A percentile compares a stretch with the other conserved stretches of the same genome.
phyloP scores from a whole-genome alignment of 2,113 vertebrate genomes.

The Siniperca chuatsi region DNA sequence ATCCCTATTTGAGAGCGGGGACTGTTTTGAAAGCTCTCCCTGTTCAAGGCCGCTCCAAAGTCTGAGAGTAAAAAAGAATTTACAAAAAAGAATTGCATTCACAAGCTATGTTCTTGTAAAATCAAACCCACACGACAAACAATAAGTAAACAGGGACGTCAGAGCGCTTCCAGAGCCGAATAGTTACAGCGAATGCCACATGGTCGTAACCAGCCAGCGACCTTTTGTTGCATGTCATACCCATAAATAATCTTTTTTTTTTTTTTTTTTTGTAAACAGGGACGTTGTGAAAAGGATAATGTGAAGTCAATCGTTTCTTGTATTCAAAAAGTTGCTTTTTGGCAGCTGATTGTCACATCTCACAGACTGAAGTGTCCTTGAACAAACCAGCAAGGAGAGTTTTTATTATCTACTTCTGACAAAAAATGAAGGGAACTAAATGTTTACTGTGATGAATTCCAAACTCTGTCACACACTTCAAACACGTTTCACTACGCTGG shows the following conservation, averaged over 20 bases:
- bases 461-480: background rate
- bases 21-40: background rate
- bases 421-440: background rate
- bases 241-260: too few relatives aligned
- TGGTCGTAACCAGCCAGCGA: too few relatives aligned
- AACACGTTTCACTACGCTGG: background rate
- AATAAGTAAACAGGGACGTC: background rate
- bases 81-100: background rate
- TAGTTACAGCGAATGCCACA: too few relatives aligned
- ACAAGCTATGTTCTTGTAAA: background rate
- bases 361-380: conserved; percentile 39
- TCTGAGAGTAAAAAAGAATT: background rate
- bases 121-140: conserved; percentile 11
- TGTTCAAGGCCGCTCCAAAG: conserved; percentile 10
- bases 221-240: too few relatives aligned
- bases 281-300: conserved; percentile 7
- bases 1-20: background rate
- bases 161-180: too few relatives aligned
- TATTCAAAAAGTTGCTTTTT: conserved; percentile 23
- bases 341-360: conserved; percentile 44
- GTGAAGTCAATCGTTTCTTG: background rate
- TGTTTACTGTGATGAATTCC: conserved; percentile 41
- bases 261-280: background rate
- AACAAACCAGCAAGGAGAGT: conserved; percentile 29
- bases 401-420: conserved; percentile 32